Base-by-base conservation (phyloP, 2,113 vertebrate genomes). In the Larimichthys polyactis region DNA sequence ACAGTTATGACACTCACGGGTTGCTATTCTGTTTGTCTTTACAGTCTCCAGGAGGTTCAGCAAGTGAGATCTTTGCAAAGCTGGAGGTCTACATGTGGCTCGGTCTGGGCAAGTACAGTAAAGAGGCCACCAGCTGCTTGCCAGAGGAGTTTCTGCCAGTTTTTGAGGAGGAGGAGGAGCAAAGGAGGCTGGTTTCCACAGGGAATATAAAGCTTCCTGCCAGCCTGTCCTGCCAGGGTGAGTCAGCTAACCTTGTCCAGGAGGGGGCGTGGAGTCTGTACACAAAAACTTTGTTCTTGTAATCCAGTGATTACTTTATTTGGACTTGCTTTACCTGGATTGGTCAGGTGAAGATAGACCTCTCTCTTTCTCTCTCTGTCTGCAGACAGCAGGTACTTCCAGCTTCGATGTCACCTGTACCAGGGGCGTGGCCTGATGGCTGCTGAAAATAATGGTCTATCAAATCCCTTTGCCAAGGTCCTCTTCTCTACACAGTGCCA, bases 11-110 rank as follows among this genome's bases (percentile, higher is more conserved):
- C 4, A 1, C 22, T 52, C 0, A 0, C 19, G 6, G 15, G 16
- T 22, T 11, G 4, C 4, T 27, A 1, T 58, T 27, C 55, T 58
- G 8, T 86, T 11, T 54, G 11, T 78, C 46, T 71, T 14, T 79
- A 1, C 73, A 96, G 96, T 92, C 95, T 20, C 96, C 97, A 5
- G 96, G 95, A 58, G 91, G 94, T 44, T 87, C 95, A 43, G 85
- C 94, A 2, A 96, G 96, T 8, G 96, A 97, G 87, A 94, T 97
- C 84, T 98, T 96, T 88, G 97, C 96, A 40, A 99, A 99, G 85
- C 89, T 98, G 67, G 98, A 99, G 92, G 91, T 97, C 54, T 97
- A 98, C 81, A 87, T 99, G 92, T 98, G 98, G 97, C 95, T 99
- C 2, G 97, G 97, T n/a, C 78, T 96, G 51, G 94, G 93, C 70